Conservation (phyloP, 2,888 invertebrate genomes). For the Polydrusus pterygomalis region DNA sequence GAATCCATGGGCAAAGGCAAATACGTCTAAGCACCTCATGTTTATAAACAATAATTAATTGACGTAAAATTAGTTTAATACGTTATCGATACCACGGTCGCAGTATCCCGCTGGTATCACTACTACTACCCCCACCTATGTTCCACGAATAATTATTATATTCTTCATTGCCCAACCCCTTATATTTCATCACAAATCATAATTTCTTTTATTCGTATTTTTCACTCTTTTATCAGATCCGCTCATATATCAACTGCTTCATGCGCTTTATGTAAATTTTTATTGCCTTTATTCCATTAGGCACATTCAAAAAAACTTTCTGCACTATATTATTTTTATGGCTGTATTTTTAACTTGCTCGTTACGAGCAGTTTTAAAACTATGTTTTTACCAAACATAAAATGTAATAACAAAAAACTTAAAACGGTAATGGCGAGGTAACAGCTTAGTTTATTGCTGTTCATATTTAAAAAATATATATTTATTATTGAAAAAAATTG, state of each 20-base stretch:
- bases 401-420: background rate
- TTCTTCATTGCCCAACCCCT: background rate
- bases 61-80: no score
- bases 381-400: background rate
- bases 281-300: constrained; percentile 27
- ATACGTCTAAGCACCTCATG: no score
- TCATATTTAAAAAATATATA: no score
- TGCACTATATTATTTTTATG: constrained; percentile 27
- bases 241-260: constrained; percentile 26
- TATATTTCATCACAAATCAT: background rate
- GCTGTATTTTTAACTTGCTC: background rate
- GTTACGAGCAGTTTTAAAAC: constrained; percentile 4
- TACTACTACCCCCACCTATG: no score
- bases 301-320: constrained; percentile 24
- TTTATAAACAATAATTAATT: no score
- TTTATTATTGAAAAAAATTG: no score
- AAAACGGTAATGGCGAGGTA: background rate
- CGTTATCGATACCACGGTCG: no score
- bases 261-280: constrained; percentile 37
- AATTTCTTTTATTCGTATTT: constrained; percentile 5
- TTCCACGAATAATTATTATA: background rate
- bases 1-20: no score
- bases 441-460: no score
- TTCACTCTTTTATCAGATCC: constrained; percentile 20
- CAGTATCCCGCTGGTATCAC: no score